Base-by-base conservation (phyloP, 2,113 vertebrate genomes). In the Rhabdomys dilectus region DNA sequence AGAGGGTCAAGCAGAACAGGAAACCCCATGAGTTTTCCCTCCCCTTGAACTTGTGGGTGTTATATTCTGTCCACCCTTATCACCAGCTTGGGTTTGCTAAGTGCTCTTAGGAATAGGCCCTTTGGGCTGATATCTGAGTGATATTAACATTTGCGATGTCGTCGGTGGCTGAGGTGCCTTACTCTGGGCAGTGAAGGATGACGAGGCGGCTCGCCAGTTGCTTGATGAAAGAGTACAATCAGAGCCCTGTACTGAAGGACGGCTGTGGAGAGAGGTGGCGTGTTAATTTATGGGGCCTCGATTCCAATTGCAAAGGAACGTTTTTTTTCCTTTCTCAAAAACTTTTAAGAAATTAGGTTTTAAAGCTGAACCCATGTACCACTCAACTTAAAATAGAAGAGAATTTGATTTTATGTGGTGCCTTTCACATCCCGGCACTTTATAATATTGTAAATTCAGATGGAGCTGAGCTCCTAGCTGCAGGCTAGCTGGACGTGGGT, bases 181-280 rank as follows among this genome's bases (percentile, higher is more conserved):
- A 97, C 97, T 98, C 95, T 95, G 98, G 98, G 98, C 98, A 98
- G 96, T 91, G 97, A 98, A 97, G 97, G 96, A 97, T 97, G 97
- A 93, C 91, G 97, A 98, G 97, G 97, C 96, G 95, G 98, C 97
- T 93, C 97, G 98, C 96, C 93, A 96, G 95, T 97, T 11, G 96
- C 97, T 98, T 98, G 98, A 98, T 98, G 98, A 98, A 98, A 98
- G 97, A 91, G 96, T 98, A 96, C 98, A 97, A 98, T 96, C 96
- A 96, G 81, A 68, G 97, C 96, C 60, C 98, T 96, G 92, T 91
- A 98, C 97, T 97, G 97, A 97, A 98, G 98, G 98, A 97, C 97
- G 97, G 98, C 97, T 97, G 96, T 36, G 80, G 62, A 93, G 66
- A 94, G 91, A 97, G 96, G 94, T 19, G 84, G 96, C 92, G 95